A percentile compares a stretch with the other conserved stretches of the same genome.
Evolutionary conservation across 2,113 vertebrate species (phyloP).

Genomic region (Lycaon pictus): DNA sequence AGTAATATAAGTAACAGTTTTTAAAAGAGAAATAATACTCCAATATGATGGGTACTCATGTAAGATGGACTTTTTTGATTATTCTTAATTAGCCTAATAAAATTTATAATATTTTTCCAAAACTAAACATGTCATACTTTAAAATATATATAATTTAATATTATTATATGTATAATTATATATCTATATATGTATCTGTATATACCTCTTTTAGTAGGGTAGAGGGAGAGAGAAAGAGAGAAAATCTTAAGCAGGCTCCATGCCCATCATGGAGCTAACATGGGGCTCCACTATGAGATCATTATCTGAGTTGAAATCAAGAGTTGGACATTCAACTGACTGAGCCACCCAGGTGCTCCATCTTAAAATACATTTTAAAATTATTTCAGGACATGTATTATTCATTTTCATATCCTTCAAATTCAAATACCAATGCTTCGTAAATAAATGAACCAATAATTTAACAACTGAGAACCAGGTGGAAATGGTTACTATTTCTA

Average conservation of each 20-base stretch:
- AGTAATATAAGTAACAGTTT: not conserved
- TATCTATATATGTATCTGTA: not conserved
- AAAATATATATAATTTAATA: not conserved
- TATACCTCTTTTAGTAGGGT: not conserved
- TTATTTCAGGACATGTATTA: not conserved
- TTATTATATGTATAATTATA: not conserved
- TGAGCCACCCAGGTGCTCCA: not conserved
- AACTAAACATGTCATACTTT: not conserved
- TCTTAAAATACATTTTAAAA: not conserved
- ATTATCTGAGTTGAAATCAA: not conserved
- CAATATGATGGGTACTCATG: not conserved
- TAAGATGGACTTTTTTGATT: not conserved
- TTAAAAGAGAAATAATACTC: not conserved
- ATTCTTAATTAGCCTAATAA: slow-evolving; percentile 6
- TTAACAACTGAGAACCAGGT: not conserved
- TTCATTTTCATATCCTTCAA: not conserved
- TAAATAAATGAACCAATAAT: not conserved
- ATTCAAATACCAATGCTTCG: not conserved
- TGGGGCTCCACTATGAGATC: not conserved
- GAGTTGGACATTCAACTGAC: not conserved
- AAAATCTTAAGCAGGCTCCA: not conserved
- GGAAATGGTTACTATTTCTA: not conserved
- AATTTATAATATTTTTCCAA: not conserved
- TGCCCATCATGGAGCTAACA: not conserved
- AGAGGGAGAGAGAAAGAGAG: not conserved